phyloP scores from a whole-genome alignment of 1,140 invertebrate genomes.

The Halyomorpha halys region DNA sequence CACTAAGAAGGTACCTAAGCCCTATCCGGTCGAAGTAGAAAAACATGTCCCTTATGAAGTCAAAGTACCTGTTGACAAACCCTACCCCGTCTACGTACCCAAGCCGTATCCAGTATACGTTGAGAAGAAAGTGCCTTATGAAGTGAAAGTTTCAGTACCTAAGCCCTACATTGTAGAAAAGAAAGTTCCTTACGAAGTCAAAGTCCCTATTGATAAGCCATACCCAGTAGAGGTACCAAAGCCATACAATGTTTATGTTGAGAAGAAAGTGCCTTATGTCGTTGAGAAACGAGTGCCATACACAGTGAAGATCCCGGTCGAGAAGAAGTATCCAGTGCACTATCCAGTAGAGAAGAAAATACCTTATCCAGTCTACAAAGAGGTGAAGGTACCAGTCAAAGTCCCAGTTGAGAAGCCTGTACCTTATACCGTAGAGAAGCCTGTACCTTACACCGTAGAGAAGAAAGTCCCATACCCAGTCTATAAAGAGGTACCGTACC shows the following conservation, averaged over 20 bases:
- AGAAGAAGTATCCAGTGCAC: conserved; percentile 45
- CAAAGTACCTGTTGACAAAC: conserved; percentile 24
- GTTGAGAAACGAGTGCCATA: conserved; percentile 57
- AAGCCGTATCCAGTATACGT: conserved; percentile 36
- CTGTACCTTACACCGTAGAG: conserved; percentile 48
- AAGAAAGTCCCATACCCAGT: conserved; percentile 64
- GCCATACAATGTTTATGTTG: conserved; percentile 33
- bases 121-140: conserved; percentile 40
- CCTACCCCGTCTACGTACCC: conserved; percentile 31
- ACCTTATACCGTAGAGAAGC: conserved; percentile 53
- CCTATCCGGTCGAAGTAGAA: conserved; percentile 23
- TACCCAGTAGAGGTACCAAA: conserved; percentile 43
- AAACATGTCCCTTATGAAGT: conserved; percentile 22
- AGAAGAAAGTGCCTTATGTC: conserved; percentile 40
- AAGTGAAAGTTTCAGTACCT: conserved; percentile 31
- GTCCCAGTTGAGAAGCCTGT: conserved; percentile 19
- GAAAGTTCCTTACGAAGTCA: conserved; percentile 39
- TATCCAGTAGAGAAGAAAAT: conserved; percentile 36
- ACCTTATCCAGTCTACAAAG: conserved; percentile 35
- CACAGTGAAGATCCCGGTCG: conserved; percentile 42
- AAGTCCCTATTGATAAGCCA: conserved; percentile 48
- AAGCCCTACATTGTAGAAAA: conserved; percentile 32
- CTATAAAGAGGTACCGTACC: conserved; percentile 52
- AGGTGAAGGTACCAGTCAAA: conserved; percentile 32
- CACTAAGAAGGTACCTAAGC: conserved; percentile 25